A percentile compares a stretch with the other conserved stretches of the same genome.
Evolutionary conservation across 2,888 invertebrate species (phyloP).

Genomic region (Orgyia antiqua): DNA sequence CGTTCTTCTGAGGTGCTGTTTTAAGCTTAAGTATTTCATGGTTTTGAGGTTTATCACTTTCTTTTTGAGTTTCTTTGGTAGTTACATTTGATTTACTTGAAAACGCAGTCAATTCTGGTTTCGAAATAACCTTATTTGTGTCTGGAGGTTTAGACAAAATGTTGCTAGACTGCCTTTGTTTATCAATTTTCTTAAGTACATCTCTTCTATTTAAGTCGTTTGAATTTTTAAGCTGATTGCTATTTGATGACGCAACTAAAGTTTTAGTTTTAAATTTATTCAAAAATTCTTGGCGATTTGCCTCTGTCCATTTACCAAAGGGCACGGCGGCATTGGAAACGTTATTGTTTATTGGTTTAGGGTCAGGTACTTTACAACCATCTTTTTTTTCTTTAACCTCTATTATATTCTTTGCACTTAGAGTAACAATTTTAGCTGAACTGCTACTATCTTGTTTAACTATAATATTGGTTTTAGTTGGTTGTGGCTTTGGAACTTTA

Average conservation of each 20-base stretch:
- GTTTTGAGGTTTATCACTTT: conserved; percentile 27
- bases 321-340: conserved; percentile 60
- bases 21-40: conserved; percentile 10
- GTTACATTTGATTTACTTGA: conserved; percentile 36
- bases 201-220: conserved; percentile 69
- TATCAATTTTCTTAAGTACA: conserved; percentile 64
- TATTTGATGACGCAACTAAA: conserved; percentile 42
- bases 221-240: conserved; percentile 65
- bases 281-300: conserved; percentile 63
- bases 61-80: conserved; percentile 20
- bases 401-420: conserved; percentile 9
- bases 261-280: conserved; percentile 61
- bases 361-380: conserved; percentile 14
- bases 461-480: conserved; percentile 9
- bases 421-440: conserved; percentile 10
- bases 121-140: conserved; percentile 36
- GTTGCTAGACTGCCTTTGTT: conserved; percentile 52
- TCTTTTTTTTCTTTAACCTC: conserved; percentile 16
- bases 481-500: conserved; percentile 16
- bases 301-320: conserved; percentile 71
- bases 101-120: conserved; percentile 51
- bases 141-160: conserved; percentile 49
- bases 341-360: conserved; percentile 47
- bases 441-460: conserved; percentile 14
- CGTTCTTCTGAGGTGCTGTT: not conserved